Conservation (phyloP, 2,888 invertebrate species). For the Diarsia brunnea region DNA sequence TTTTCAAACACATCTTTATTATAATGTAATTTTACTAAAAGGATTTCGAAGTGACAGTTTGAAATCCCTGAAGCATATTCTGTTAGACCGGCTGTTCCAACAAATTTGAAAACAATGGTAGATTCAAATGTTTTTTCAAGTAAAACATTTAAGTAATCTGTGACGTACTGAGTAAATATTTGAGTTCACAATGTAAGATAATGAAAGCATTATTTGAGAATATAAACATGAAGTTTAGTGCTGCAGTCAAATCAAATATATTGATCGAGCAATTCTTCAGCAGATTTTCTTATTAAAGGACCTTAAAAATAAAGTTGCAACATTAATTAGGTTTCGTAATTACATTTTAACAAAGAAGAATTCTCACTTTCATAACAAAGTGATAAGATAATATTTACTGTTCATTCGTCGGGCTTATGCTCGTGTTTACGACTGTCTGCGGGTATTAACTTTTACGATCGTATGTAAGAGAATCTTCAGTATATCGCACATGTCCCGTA, state of each 20-base stretch:
- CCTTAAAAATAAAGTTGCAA: constrained; percentile 1
- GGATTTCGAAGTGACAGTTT: constrained; percentile 32
- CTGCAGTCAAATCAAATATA: constrained; percentile 12
- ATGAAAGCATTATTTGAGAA: neutral
- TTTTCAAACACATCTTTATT: constrained; percentile 17
- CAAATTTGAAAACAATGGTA: constrained; percentile 27
- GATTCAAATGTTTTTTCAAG: constrained; percentile 3
- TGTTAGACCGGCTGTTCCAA: constrained; percentile 10
- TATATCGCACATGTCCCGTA: constrained; percentile 47
- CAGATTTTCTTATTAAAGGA: neutral
- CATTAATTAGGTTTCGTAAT: constrained; percentile 32
- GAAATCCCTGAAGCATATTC: constrained; percentile 27
- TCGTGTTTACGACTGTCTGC: constrained; percentile 53
- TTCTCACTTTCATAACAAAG: constrained; percentile 27
- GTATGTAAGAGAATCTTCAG: constrained; percentile 47
- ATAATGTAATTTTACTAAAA: constrained; percentile 50
- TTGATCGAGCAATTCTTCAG: neutral
- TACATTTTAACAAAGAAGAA: neutral
- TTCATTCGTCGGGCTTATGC: constrained; percentile 27
- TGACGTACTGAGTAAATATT: constrained; percentile 2
- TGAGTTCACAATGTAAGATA: neutral
- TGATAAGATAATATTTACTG: constrained; percentile 49
- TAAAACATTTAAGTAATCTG: constrained; percentile 31
- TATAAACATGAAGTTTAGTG: neutral
- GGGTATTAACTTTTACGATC: constrained; percentile 60